Base-by-base conservation (phyloP, 2,113 vertebrate species). In the Asarcornis scutulata region DNA sequence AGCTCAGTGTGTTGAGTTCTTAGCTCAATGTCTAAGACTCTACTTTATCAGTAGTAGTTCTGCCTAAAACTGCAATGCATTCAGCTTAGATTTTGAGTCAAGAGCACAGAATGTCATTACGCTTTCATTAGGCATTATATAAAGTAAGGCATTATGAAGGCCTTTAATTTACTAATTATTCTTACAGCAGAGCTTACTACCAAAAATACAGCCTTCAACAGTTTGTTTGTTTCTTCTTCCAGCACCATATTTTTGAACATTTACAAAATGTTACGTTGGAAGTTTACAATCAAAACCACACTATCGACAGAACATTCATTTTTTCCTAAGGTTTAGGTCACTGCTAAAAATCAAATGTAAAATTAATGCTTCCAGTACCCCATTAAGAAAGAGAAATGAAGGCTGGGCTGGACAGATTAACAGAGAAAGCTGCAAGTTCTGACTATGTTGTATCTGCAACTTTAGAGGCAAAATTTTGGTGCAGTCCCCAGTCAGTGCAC, bases 401-500 rank as follows among this genome's bases (percentile, higher is more conserved):
- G 26, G 21, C 55, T 17, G 7, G 27, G 38, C 11, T 58, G 48
- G 23, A 52, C 63, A 60, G 29, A 48, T 13, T 6, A 46, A 40
- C 0, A 46, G 8, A 52, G 25, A 59, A 56, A 76, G 21, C 11
- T 1, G 56, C 23, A 11, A 38, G 26, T 52, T 46, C 29, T 71
- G 36, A 44, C 14, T 46, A 13, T 31, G 16, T 3, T 2, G 0
- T 44, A 67, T 8, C 25, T 53, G 46, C 58, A 59, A 46, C 40
- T 74, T 50, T 63, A 42, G 11, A 63, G 76, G 56, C 36, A 40
- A 34, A 66, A 36, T 4, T 11, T 29, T 66, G 63, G 22, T 58
- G 44, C 38, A 73, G 79, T 6, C 44, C 21, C 23, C 29, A 23
- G 9, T 6, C 2, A 0, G 25, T 4, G 25, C 21, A 4, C 27